phyloP scores from a whole-genome alignment of 35 echinoderm and acorn worm genomes.

The Ophiothrix spiculata region DNA sequence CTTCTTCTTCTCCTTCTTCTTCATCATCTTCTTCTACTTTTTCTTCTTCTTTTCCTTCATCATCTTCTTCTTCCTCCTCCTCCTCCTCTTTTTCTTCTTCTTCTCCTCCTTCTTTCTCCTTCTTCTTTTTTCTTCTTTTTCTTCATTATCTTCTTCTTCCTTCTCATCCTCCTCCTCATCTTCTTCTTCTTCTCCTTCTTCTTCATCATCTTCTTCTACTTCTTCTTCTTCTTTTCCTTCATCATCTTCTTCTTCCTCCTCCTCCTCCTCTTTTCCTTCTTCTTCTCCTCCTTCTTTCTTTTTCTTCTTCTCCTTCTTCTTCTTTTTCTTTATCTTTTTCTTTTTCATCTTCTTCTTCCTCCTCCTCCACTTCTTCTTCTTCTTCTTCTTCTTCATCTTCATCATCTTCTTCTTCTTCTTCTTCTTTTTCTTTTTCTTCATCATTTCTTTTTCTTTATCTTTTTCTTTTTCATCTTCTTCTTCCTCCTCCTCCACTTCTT shows the following conservation, averaged over 20 bases:
- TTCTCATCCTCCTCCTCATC: too few relatives aligned
- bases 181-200: background rate
- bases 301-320: background rate
- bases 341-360: background rate
- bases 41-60: too few relatives aligned
- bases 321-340: background rate
- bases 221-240: background rate
- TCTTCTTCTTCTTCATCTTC: background rate
- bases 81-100: background rate
- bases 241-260: too few relatives aligned
- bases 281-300: background rate
- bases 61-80: background rate
- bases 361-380: background rate
- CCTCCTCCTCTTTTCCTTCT: background rate
- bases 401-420: background rate
- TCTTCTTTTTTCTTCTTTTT: background rate
- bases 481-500: background rate
- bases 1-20: background rate
- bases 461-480: background rate
- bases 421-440: too few relatives aligned
- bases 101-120: background rate
- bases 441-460: too few relatives aligned
- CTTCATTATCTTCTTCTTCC: too few relatives aligned
- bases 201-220: background rate
- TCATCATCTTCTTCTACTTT: background rate